Percentiles rank a stretch among this genome's conserved stretches.
Evolutionary conservation across 2,888 invertebrate species (phyloP).

Genomic region (Onchidella celtica): DNA sequence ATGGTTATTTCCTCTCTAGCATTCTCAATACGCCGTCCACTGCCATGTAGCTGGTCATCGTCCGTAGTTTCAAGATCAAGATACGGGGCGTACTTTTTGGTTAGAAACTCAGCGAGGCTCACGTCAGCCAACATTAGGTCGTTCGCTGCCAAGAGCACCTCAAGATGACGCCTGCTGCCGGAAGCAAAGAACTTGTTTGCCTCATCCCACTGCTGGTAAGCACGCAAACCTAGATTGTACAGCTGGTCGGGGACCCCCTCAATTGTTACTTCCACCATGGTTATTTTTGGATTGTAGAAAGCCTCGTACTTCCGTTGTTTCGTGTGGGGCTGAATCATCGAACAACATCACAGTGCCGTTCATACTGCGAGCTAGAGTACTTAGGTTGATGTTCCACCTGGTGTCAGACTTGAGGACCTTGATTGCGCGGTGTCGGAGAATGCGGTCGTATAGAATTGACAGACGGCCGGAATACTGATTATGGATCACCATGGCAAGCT

Average conservation of each 20-base stretch:
- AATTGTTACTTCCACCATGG: background rate
- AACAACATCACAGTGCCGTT: background rate
- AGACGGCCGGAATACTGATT: background rate
- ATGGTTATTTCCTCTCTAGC: background rate
- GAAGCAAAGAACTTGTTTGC: too few species aligned
- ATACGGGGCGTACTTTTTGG: background rate
- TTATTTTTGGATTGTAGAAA: background rate
- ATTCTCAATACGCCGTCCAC: background rate
- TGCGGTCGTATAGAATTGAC: too few species aligned
- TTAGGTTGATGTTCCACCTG: background rate
- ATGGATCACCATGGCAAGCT: background rate
- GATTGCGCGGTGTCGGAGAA: constrained; percentile 9
- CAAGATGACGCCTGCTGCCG: background rate
- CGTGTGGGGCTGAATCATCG: background rate
- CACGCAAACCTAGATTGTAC: too few species aligned
- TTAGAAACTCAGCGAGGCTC: background rate
- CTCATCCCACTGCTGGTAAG: constrained; percentile 6
- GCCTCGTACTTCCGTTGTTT: background rate
- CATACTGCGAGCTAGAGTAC: background rate
- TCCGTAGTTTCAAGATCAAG: background rate
- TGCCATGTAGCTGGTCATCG: background rate
- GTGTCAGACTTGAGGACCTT: background rate
- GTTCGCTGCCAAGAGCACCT: background rate
- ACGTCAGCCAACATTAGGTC: background rate
- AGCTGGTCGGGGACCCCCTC: background rate